Conservation (phyloP, 2,113 vertebrate genomes). For the Diglossa brunneiventris region DNA sequence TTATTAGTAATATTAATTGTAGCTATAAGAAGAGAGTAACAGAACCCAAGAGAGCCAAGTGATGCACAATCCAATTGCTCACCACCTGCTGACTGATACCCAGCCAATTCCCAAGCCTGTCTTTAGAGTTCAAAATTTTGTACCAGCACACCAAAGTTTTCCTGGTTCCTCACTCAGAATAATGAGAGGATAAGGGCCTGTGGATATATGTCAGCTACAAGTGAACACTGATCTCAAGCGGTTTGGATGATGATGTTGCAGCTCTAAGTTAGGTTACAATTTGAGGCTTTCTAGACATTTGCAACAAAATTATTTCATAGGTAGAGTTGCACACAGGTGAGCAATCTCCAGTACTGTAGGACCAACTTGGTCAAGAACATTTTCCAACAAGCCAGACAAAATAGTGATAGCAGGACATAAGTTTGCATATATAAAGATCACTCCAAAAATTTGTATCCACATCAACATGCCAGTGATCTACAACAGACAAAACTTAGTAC, state of each 20-base stretch:
- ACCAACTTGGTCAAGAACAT: neutral
- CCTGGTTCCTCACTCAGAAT: neutral
- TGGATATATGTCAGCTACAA: neutral
- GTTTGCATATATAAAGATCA: too few species aligned
- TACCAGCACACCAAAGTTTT: neutral
- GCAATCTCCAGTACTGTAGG: neutral
- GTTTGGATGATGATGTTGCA: neutral
- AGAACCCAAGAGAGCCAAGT: neutral
- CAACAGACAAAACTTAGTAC: neutral
- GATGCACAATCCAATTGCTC: neutral
- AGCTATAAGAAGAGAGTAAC: neutral
- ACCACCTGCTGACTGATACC: neutral
- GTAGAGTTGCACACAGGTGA: neutral
- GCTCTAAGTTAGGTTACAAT: neutral
- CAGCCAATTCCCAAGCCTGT: neutral
- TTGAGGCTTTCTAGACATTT: neutral
- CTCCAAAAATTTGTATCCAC: neutral
- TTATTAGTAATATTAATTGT: neutral
- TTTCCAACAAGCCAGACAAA: neutral
- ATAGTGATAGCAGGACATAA: neutral
- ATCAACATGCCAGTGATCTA: neutral
- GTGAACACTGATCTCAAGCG: fast-evolving
- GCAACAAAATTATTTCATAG: neutral
- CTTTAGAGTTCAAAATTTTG: neutral
- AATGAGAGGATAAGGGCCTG: neutral